Percentiles rank a stretch among this genome's conserved stretches.
Evolutionary conservation across 2,113 vertebrate species (phyloP).

Genomic region (Zeus faber): DNA sequence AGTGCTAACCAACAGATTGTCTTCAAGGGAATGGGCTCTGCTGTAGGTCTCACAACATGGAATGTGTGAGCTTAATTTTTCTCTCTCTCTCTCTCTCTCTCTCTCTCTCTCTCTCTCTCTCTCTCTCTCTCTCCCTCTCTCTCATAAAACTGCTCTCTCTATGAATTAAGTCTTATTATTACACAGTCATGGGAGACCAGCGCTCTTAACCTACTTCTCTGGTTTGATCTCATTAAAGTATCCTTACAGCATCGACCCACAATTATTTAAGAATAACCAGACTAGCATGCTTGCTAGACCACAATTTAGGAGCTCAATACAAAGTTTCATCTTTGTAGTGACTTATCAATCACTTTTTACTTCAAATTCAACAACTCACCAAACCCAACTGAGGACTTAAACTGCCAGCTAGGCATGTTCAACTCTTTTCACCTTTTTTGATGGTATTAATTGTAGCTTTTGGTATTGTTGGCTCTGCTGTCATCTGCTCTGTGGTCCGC

Average conservation of each 20-base stretch:
- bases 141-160: conserved; percentile 23
- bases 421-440: neutral
- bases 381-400: too few species aligned
- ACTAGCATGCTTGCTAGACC: neutral
- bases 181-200: conserved; percentile 43
- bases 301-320: too few species aligned
- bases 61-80: too few species aligned
- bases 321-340: too few species aligned
- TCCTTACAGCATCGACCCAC: conserved; percentile 15
- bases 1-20: too few species aligned
- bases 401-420: too few species aligned
- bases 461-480: too few species aligned
- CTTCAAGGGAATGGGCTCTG: too few species aligned
- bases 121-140: neutral
- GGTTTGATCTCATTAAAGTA: conserved; percentile 27
- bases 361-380: neutral
- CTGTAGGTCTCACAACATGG: too few species aligned
- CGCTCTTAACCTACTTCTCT: conserved; percentile 40
- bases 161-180: conserved; percentile 40
- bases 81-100: too few species aligned
- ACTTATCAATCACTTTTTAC: neutral
- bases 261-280: conserved; percentile 29
- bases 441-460: neutral
- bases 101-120: too few species aligned
- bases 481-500: too few species aligned